These are phyloP conservation scores for Acronicta leporina DNA, from an alignment of 2,888 invertebrate species.

Conservation along the genomic window DNA sequence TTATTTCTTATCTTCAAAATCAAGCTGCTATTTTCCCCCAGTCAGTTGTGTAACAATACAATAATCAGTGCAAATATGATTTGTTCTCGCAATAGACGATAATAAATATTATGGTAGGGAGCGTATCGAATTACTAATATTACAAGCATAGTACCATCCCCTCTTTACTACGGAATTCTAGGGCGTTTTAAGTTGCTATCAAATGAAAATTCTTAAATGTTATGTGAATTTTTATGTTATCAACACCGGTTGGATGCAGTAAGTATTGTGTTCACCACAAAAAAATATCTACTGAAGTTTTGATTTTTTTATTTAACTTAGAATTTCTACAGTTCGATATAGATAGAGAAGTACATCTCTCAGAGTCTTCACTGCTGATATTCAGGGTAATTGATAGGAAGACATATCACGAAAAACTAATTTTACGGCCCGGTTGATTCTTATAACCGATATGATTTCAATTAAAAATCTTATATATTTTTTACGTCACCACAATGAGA, in stretches of 20 bases:
- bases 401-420: conserved; percentile 19
- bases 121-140: conserved; percentile 66
- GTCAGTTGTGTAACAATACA: conserved; percentile 59
- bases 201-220: conserved; percentile 21
- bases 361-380: neutral
- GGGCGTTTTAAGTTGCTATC: conserved; percentile 24
- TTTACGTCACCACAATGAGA: conserved; percentile 6
- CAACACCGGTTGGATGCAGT: neutral
- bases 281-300: too few species aligned
- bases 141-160: conserved; percentile 31
- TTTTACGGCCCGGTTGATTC: conserved; percentile 33
- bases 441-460: conserved; percentile 21
- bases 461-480: conserved; percentile 31
- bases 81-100: conserved; percentile 61
- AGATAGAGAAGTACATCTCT: too few species aligned
- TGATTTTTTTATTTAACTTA: too few species aligned
- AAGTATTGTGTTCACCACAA: too few species aligned
- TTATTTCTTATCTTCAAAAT: conserved; percentile 16
- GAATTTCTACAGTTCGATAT: too few species aligned
- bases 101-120: conserved; percentile 59
- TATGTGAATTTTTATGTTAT: conserved; percentile 1
- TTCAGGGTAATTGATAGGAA: neutral
- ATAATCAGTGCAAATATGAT: conserved; percentile 68
- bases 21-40: conserved; percentile 34
- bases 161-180: conserved; percentile 19